Conservation (phyloP, 2,113 vertebrate species). For the Phyllopteryx taeniolatus region DNA sequence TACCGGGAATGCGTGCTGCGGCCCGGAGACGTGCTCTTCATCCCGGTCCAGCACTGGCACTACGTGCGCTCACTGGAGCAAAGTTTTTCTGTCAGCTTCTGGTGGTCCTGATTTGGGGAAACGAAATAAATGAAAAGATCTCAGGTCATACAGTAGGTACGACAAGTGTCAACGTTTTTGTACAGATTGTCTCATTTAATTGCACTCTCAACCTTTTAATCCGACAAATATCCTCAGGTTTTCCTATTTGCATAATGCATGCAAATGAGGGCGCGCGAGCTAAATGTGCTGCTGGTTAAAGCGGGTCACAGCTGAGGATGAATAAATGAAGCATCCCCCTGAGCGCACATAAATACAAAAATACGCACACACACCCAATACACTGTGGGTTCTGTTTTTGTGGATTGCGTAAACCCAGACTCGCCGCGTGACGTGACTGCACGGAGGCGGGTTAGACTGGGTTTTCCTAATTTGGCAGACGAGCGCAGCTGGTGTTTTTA, state of each 20-base stretch:
- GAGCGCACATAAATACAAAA: neutral
- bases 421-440: too few relatives aligned
- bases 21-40: slow-evolving; percentile 91
- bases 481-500: too few relatives aligned
- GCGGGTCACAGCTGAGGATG: slow-evolving; percentile 37
- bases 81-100: slow-evolving; percentile 97
- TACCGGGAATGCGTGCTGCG: slow-evolving; percentile 83
- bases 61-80: slow-evolving; percentile 86
- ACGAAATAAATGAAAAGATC: neutral
- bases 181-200: slow-evolving; percentile 56
- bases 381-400: neutral
- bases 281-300: slow-evolving; percentile 38
- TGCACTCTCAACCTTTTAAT: slow-evolving; percentile 51
- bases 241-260: slow-evolving; percentile 61
- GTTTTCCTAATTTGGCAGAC: too few relatives aligned
- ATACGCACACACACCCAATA: slow-evolving; percentile 1
- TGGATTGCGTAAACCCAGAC: neutral
- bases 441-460: too few relatives aligned
- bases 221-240: slow-evolving; percentile 43
- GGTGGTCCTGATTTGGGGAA: slow-evolving; percentile 83
- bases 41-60: slow-evolving; percentile 88
- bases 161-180: neutral
- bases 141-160: neutral
- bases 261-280: slow-evolving; percentile 55
- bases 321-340: slow-evolving; percentile 38